Base-by-base conservation (phyloP, 2,888 invertebrate species). In the Drosophila recens region DNA sequence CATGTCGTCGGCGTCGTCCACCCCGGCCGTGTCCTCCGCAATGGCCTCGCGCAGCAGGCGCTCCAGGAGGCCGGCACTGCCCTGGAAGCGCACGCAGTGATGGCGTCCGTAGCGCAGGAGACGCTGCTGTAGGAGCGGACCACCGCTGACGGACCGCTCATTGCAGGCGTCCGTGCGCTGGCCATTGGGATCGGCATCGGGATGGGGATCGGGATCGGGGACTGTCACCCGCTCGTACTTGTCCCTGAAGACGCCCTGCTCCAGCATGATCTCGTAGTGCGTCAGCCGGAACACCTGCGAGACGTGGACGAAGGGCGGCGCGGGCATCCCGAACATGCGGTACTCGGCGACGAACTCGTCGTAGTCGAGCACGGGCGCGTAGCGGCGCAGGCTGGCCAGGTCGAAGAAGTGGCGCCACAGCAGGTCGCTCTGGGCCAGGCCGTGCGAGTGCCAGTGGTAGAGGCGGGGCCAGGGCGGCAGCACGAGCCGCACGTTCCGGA, bases 391-490 rank as follows among this genome's bases (percentile, higher is more conserved):
- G 85, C 97, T 96, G 0, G 93, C 82, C 4, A 98, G 59, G 90
- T 99, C 96, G 92, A 99, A 99, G 92, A 98, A 99, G 38, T 92
- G 90, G 5, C 94, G 93, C 99, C 99, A 99, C 0, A 96, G 95
- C 40, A 96, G 93, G 42, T 95, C 94, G 17, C 93, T 93, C 77
- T 96, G 95, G 3, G 91, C 87, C 30, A 94, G 93, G 62, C 94
- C 92, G 34, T 93, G 93, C 30, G 95, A 94, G 87, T 94, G 94
- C 99, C 99, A 99, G 91, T 99, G 99, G 81, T 97, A 97, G 4
- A 99, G 92, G 71, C 95, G 94, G 61, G 96, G 95, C 97, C 98
- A 99, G 0, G 99, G 98, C 13, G 99, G 99, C 74, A 99, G 93
- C 52, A 99, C 97, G 82, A 97, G 89, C 42, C 93, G 93, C 92